Evolutionary conservation across 1,140 invertebrate species (phyloP), one percentile per base, ranked within the genome.

Genomic region (Glossosoma conforme): DNA sequence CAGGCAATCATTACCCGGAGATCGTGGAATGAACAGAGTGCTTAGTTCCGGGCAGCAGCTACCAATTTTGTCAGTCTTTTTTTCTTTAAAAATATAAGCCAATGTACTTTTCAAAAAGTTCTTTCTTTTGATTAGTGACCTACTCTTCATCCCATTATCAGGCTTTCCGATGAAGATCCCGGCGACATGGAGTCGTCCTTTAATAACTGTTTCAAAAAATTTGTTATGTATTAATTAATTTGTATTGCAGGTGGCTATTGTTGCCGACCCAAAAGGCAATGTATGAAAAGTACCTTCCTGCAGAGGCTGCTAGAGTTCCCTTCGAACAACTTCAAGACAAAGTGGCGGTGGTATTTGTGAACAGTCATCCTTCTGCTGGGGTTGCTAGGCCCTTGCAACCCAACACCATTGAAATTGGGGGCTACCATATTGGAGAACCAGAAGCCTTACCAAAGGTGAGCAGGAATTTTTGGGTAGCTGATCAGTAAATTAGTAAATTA

Each of bases 301-400:
- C 33, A 28, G 55, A 58, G 24, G 46, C 55, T 14, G 28, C 40
- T 17, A 36, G 14, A 44, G 36, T 58, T 11, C 41, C 50, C n/a
- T 53, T 33, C 19, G 10, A 17, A 21, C 42, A 58, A 18, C 36
- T 58, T n/a, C 28, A 40, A 22, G 50, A 40, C 1, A 28, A 32
- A 19, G 38, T 58, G 25, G 43, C 44, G 1, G 15, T 42, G 0
- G 22, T 47, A 2, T 36, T 58, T 2, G 14, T 51, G 4, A 58
- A 58, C 46, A 53, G 33, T 37, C 55, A 58, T 41, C 51, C 55
- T 1, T 58, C 55, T 11, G 14, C 53, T 11, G 51, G 51, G n/a
- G 18, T 50, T 2, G 45, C 32, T 6, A 14, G 55, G 11, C 55
- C 55, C 13, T 22, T 54, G 10, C 37, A 53, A 13, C 56, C 56